These are phyloP conservation scores for Tympanuchus pallidicinctus DNA, from an alignment of 2,113 vertebrate genomes.

Conservation along the genomic window DNA sequence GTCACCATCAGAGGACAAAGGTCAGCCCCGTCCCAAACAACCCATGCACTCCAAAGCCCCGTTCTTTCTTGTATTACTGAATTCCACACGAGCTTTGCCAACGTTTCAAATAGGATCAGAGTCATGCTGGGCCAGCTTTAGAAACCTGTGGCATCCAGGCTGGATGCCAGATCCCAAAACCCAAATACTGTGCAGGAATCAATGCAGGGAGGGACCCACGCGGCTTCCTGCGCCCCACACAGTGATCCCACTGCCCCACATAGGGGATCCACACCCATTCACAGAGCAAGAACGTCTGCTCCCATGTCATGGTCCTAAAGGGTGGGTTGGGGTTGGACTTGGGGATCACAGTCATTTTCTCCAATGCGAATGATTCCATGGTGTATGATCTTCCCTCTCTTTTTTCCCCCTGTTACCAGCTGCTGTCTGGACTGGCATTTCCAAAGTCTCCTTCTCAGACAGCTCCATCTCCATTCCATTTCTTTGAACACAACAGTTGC, in stretches of 20 bases:
- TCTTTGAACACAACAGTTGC: not conserved
- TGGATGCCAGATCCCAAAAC: slow-evolving; percentile 10
- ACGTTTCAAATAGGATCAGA: not conserved
- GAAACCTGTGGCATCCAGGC: slow-evolving; percentile 25
- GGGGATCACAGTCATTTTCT: no score
- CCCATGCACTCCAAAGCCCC: not conserved
- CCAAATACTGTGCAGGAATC: not conserved
- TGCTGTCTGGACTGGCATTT: not conserved
- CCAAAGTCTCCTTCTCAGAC: not conserved
- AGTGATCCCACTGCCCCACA: not conserved
- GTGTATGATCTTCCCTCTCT: not conserved
- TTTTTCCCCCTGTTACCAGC: not conserved
- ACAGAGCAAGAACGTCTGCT: no score
- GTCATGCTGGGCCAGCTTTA: slow-evolving; percentile 14
- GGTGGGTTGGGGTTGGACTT: no score
- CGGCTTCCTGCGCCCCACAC: not conserved
- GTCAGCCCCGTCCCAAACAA: not conserved
- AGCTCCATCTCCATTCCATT: slow-evolving; percentile 5
- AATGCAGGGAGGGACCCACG: not conserved
- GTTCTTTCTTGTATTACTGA: not conserved
- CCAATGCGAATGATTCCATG: no score
- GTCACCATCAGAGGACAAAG: not conserved
- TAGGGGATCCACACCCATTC: not conserved
- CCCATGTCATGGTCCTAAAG: no score
- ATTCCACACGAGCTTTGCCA: slow-evolving; percentile 17